Percentiles rank a stretch among this genome's conserved stretches.
Conservation (phyloP, 1,140 invertebrate species). For the Trachymyrmex septentrionalis region DNA sequence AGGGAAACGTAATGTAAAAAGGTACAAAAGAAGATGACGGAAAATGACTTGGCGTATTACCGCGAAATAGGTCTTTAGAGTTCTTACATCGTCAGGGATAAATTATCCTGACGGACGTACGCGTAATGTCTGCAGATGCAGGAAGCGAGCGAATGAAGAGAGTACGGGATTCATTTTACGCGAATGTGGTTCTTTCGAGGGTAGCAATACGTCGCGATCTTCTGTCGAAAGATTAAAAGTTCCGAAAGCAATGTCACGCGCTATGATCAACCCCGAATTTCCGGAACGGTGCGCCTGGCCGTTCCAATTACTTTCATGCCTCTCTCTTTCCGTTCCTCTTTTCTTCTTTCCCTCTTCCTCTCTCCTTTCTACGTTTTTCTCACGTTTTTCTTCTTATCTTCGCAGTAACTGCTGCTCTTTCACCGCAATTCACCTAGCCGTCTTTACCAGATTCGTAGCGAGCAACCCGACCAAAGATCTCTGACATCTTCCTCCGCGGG, state of each 20-base stretch:
- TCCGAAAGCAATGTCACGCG: conserved; percentile 41
- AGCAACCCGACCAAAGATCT: conserved; percentile 54
- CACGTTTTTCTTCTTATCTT: conserved; percentile 1
- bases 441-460: conserved; percentile 47
- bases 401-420: conserved; percentile 12
- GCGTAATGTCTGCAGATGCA: conserved; percentile 18
- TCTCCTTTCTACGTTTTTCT: background rate
- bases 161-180: conserved; percentile 44
- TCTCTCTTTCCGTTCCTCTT: background rate
- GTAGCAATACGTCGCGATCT: conserved; percentile 41
- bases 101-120: conserved; percentile 47
- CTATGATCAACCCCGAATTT: conserved; percentile 60
- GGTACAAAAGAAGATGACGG: conserved; percentile 14
- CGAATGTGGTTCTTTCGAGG: conserved; percentile 32
- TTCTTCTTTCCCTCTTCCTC: background rate
- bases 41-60: conserved; percentile 37
- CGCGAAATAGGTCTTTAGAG: conserved; percentile 33
- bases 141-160: conserved; percentile 33
- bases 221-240: conserved; percentile 59
- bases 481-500: conserved; percentile 70
- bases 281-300: conserved; percentile 49
- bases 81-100: conserved; percentile 22
- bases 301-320: conserved; percentile 34
- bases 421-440: conserved; percentile 38
- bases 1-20: background rate